Evolutionary conservation across 2,797 vertebrate genomes (phyloP), one percentile per base, ranked within the genome.

Genomic region (Syngnathus rostellatus): DNA sequence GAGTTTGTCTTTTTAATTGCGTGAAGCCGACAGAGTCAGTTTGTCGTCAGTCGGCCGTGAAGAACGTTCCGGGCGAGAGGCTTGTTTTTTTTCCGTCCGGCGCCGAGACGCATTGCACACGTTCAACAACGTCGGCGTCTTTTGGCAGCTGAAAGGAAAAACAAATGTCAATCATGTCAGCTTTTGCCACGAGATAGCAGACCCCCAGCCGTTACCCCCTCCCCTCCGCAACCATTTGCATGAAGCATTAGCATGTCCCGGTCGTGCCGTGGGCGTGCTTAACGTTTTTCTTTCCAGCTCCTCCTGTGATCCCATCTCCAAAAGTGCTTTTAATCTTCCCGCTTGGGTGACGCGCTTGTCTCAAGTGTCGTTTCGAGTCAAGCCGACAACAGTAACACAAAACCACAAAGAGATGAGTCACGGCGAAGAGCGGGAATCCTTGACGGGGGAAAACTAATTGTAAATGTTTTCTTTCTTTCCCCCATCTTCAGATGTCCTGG

Each of bases 401-500:
- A 48, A 45, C 46, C 6, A 48, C 50, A 53, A 53, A 53, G 50
- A 11, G 50, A 21, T 23, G 50, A 53, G 21, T 21, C 50, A 23
- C 50, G 21, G 8, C 10, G n/a, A n/a, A 53, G n/a, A 23, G n/a
- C 10, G 50, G 50, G 50, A 53, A 53, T 53, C 14, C 25, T 37
- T 37, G 25, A 8, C 11, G 55, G 12, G 12, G 9, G 16, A 58
- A 37, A 38, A 58, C 25, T 17, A 38, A 63, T 25, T 48, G 7
- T 2, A 17, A 63, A 14, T 5, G 12, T 31, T 50, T 64, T 38
- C 1, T 64, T 17, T 63, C 48, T 10, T 63, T 25, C 81, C 51
- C 31, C 63, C 11, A 64, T 53, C 58, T 83, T 9, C 84, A 93
- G 92, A 93, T 57, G 81, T 92, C 62, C 77, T 92, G 83, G 90